phyloP scores from a whole-genome alignment of 1,140 invertebrate species.

The Papilio dardanus region DNA sequence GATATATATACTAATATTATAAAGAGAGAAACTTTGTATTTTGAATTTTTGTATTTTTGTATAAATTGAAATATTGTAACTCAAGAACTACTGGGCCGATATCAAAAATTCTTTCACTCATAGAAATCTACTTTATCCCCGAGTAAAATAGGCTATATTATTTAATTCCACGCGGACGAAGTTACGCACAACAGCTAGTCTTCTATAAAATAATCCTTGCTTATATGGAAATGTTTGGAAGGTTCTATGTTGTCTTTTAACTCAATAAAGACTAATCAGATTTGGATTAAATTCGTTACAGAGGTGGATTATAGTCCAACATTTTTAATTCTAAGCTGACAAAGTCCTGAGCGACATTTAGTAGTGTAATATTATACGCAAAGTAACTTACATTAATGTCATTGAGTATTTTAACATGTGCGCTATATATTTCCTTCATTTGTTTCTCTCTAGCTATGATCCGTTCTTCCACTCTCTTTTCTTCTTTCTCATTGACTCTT shows the following conservation, averaged over 20 bases:
- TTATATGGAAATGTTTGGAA: too few relatives aligned
- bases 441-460: constrained; percentile 54
- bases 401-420: constrained; percentile 53
- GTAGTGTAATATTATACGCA: neutral
- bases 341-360: neutral
- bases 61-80: too few relatives aligned
- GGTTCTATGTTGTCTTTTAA: neutral
- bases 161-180: too few relatives aligned
- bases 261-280: neutral
- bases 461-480: constrained; percentile 52
- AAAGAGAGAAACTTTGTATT: too few relatives aligned
- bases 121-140: too few relatives aligned
- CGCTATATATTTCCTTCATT: constrained; percentile 45
- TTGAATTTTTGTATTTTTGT: too few relatives aligned
- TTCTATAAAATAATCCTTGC: too few relatives aligned
- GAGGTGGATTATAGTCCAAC: neutral
- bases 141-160: too few relatives aligned
- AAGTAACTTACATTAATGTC: constrained; percentile 50
- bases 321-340: neutral
- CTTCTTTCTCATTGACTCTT: constrained; percentile 61
- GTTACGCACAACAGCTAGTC: too few relatives aligned
- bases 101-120: too few relatives aligned
- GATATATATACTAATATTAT: too few relatives aligned
- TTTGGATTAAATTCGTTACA: neutral
- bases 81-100: too few relatives aligned